A percentile compares a stretch with the other conserved stretches of the same genome.
These are phyloP conservation scores for Falco biarmicus DNA, from an alignment of 2,797 vertebrate genomes.

Conservation along the genomic window DNA sequence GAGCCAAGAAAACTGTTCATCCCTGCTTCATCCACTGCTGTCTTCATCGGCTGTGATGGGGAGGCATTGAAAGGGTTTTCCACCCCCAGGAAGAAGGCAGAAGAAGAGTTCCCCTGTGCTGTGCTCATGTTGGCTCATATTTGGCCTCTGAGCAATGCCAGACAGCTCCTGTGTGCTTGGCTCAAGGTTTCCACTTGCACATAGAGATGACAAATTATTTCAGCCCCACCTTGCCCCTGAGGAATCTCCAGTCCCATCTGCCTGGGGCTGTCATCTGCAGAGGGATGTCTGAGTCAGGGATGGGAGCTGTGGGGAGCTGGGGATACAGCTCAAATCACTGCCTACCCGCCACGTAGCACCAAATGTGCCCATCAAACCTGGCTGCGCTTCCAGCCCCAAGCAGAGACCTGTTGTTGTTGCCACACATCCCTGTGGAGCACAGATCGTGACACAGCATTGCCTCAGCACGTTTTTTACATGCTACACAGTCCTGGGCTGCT, in stretches of 20 bases:
- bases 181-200: background rate
- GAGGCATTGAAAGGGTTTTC: background rate
- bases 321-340: background rate
- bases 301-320: background rate
- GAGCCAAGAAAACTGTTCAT: background rate
- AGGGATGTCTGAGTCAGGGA: background rate
- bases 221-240: background rate
- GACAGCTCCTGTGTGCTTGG: background rate
- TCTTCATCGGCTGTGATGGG: background rate
- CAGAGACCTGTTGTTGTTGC: background rate
- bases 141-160: background rate
- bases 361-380: background rate
- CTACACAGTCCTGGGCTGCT: rapidly evolving
- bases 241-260: background rate
- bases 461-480: background rate
- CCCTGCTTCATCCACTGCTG: background rate
- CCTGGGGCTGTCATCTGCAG: background rate
- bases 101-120: background rate
- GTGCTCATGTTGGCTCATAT: background rate
- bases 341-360: rapidly evolving
- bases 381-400: background rate
- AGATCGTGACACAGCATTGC: rapidly evolving
- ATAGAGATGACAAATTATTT: background rate
- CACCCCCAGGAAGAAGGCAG: background rate
- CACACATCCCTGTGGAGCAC: background rate